Base-by-base conservation (phyloP, 1,140 invertebrate genomes). In the Homarus americanus region DNA sequence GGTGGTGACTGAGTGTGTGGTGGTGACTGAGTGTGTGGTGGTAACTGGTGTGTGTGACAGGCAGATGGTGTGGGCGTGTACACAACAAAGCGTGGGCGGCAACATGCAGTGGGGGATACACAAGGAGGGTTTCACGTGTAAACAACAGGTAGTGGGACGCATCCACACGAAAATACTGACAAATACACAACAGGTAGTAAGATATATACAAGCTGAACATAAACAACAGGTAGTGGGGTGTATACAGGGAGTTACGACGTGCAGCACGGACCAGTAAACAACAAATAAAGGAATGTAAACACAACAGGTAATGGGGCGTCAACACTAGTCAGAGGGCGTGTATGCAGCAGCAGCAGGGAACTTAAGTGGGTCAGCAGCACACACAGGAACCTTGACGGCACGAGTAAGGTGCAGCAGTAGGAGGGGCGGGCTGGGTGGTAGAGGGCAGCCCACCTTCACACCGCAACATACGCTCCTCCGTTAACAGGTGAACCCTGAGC, bases 341-440 rank as follows among this genome's bases (percentile, higher is more conserved):
- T 69, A 69, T 28, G 63, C 28, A 32, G 63, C 63, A 32, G 63
- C 28, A 69, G 28, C 63, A 32, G 63, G 9, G 63, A 28, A 69
- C 63, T 10, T 20, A 86, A 86, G 83, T 86, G 83, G 83, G 83
- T 86, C 83, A 86, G 24, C 83, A 86, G 80, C 53, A 40, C 69
- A 63, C 53, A 20, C 69, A 72, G 28, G 72, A 69, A 86, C 83
- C 83, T 86, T 86, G 83, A 76, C 66, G 41, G 36, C 36, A 36
- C 41, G 40, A 72, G 83, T 53, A 34, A n/a, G 41, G 40, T 9
- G 82, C 63, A 41, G 63, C 63, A 32, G 63, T 12, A 12, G 63
- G n/a, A 69, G 63, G 5, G 63, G n/a, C n/a, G 53, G 73, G 4
- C 20, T 12, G 73, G 36, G 78, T 80, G 44, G 40, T 3, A 3